Base-by-base conservation (phyloP, 2,888 invertebrate species). In the Serrognathus titanus region DNA sequence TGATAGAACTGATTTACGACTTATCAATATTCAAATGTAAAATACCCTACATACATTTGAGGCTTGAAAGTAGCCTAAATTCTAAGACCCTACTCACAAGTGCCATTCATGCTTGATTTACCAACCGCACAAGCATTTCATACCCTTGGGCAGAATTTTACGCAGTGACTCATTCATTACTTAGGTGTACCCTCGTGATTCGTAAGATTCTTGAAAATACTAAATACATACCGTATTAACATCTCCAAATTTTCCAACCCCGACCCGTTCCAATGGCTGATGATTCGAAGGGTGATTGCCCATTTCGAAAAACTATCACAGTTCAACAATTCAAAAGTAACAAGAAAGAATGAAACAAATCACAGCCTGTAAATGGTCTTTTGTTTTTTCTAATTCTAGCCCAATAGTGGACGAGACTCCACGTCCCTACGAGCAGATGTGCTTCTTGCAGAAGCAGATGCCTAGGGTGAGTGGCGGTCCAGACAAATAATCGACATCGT, bases 251-350 rank as follows among this genome's bases (percentile, higher is more conserved):
- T 75, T 76, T 39, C 79, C 80, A 12, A 60, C 62, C 62, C 83
- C 85, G 12, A 59, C 61, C 76, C 87, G 83, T 75, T 90, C 90
- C 76, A 91, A 82, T 68, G 91, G 90, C 78, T 90, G 89, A 78
- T 91, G 91, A 72, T 90, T 88, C 67, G 91, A 90, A 72, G 90
- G 88, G 79, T 90, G 89, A 78, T 91, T 91, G 72, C 91, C 91
- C 91, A 90, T 91, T 68, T 64, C 24, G 4, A 31, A 5, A 78
- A 57, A 53, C 48, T 39, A 52, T 37, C 49, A 50, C 49, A 31
- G 20, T 35, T 11, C 38, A 38, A 31, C 24, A 7, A 31, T 31
- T 31, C 24, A 31, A 31, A 3, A 31, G 24, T 31, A 31, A 31
- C 24, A 31, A 31, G 6, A 31, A 31, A 31, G 24, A 58, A 51